Percentiles rank a stretch among this genome's conserved stretches.
phyloP scores from a whole-genome alignment of 2,113 vertebrate genomes.

The Pangasianodon hypophthalmus region DNA sequence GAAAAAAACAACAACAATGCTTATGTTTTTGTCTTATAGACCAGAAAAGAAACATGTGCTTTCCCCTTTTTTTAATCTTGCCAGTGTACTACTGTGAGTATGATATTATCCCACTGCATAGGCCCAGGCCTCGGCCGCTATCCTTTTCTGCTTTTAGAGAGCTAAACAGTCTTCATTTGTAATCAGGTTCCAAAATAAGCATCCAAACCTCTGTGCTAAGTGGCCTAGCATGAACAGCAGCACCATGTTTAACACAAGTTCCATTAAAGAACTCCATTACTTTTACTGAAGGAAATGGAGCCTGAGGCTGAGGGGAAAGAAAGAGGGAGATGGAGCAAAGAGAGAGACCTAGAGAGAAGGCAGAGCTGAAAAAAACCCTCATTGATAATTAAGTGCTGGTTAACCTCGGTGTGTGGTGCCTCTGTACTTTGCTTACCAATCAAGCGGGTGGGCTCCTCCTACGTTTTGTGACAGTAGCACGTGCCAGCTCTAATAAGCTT shows the following conservation, averaged over 20 bases:
- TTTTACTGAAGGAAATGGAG: conserved; percentile 74
- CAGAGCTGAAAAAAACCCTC: conserved; percentile 76
- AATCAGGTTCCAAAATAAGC: conserved; percentile 42
- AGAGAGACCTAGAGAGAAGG: conserved; percentile 40
- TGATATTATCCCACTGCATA: background rate
- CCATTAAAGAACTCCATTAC: conserved; percentile 81
- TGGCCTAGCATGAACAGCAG: conserved; percentile 64
- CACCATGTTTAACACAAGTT: conserved; percentile 80
- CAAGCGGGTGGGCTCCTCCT: conserved; percentile 66
- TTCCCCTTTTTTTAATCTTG: background rate
- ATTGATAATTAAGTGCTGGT: conserved; percentile 86
- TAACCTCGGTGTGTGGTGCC: conserved; percentile 78
- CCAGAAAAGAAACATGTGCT: background rate
- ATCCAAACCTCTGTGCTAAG: conserved; percentile 40
- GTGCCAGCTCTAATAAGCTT: conserved; percentile 75
- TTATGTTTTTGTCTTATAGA: background rate
- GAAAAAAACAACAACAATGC: background rate
- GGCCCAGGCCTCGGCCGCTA: background rate
- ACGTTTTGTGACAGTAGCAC: conserved; percentile 76
- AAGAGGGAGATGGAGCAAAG: conserved; percentile 36
- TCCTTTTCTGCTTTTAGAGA: conserved; percentile 1
- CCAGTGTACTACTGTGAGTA: background rate
- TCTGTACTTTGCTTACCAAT: conserved; percentile 80
- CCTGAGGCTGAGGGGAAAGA: conserved; percentile 63
- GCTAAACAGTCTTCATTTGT: conserved; percentile 18